Evolutionary conservation across 2,888 invertebrate species (phyloP).

Genomic region (Sminthurinus aureus): DNA sequence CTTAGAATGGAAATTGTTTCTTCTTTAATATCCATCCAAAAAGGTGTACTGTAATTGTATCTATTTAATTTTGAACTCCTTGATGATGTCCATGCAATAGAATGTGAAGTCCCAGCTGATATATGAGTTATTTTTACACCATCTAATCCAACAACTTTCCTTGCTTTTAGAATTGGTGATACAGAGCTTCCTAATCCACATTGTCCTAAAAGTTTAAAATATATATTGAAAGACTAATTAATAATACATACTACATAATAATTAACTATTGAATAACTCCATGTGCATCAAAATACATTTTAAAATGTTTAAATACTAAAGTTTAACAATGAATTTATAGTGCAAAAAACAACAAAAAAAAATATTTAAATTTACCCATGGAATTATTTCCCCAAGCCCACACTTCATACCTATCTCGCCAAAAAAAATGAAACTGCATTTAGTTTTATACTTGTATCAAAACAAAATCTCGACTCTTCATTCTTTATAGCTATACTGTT

Average conservation of each 20-base stretch:
- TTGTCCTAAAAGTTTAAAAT: constrained; percentile 61
- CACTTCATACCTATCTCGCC: constrained; percentile 65
- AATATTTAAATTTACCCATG: constrained; percentile 64
- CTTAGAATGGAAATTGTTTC: constrained; percentile 68
- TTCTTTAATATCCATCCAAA: constrained; percentile 71
- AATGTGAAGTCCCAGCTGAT: constrained; percentile 72
- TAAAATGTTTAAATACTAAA: too few relatives aligned
- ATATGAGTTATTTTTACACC: constrained; percentile 69
- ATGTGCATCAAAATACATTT: too few relatives aligned
- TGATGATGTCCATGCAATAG: constrained; percentile 69
- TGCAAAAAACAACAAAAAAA: too few relatives aligned
- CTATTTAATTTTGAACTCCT: constrained; percentile 20
- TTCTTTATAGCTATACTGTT: too few relatives aligned
- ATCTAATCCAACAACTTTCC: constrained; percentile 68
- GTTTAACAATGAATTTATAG: too few relatives aligned
- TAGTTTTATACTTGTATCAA: too few relatives aligned
- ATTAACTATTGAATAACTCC: too few relatives aligned
- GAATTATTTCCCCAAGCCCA: constrained; percentile 67
- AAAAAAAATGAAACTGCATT: too few relatives aligned
- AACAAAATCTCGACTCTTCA: too few relatives aligned
- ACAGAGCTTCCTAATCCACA: constrained; percentile 72
- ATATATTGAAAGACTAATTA: too few relatives aligned
- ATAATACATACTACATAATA: too few relatives aligned
- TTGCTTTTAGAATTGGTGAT: constrained; percentile 69
- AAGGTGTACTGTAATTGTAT: constrained; percentile 62